Evolutionary conservation across 37 sponge, comb jelly and placozoan species (phyloP), one percentile per base, ranked within the genome.

Genomic region (Eunapius fragilis): DNA sequence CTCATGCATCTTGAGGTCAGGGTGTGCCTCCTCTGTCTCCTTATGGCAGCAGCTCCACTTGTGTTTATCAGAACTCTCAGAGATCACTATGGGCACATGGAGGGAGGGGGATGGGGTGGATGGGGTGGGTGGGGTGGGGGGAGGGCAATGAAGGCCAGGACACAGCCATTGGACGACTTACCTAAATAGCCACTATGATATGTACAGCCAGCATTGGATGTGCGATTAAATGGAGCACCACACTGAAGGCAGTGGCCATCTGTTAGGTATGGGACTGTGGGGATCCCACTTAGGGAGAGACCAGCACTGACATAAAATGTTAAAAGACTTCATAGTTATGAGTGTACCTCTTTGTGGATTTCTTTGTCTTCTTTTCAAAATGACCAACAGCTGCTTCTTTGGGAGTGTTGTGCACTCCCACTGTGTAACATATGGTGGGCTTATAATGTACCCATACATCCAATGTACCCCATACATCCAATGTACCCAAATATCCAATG

Each of bases 121-220:
- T n/a, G n/a, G n/a, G n/a, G n/a, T n/a, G n/a, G n/a, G n/a, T n/a
- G n/a, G n/a, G n/a, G n/a, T n/a, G n/a, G n/a, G n/a, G n/a, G n/a
- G n/a, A n/a, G n/a, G n/a, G n/a, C n/a, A n/a, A n/a, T n/a, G n/a
- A n/a, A n/a, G n/a, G n/a, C 17, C 2, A 12, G 26, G 23, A 27
- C 10, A 27, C 33, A 31, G 13, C 30, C n/a, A 38, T 77, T 7
- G 12, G 41, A 11, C 37, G 78, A 10, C 79, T 79, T 58, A 69
- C 81, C 69, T 22, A 80, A 12, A 67, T 68, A 80, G 0, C 81
- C 81, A n/a, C 81, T 80, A 35, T 80, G 81, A 33, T 80, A 80
- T 30, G n/a, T 28, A 9, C 81, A 80, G 34, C 68, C 81, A 22
- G 36, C 70, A 13, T 49, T 69, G 68, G 50, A 34, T 25, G 28